Percentiles rank a stretch among this genome's conserved stretches.
Conservation (phyloP, 1,140 invertebrate genomes). For the Drosophila auraria region DNA sequence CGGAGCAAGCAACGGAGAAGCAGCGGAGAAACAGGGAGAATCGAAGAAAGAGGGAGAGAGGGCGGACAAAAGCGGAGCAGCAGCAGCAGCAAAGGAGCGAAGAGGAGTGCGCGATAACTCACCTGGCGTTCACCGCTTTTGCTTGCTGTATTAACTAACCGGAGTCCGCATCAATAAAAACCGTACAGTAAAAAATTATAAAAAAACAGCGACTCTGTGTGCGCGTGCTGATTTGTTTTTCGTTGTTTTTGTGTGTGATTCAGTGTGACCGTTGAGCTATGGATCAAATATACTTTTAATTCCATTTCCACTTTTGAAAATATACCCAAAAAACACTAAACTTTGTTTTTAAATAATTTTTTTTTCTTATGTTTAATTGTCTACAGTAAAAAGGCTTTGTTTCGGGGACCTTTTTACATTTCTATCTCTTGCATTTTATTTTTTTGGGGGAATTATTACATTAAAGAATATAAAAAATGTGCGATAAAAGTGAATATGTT, state of each 20-base stretch:
- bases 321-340: not conserved
- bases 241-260: slow-evolving; percentile 27
- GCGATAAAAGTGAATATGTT: too few relatives aligned
- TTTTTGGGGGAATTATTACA: too few relatives aligned
- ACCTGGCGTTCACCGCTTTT: slow-evolving; percentile 28
- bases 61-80: slow-evolving; percentile 2
- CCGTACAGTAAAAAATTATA: slow-evolving; percentile 26
- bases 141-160: slow-evolving; percentile 5
- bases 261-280: not conserved
- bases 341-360: not conserved
- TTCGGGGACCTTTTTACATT: too few relatives aligned
- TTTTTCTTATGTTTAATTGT: not conserved
- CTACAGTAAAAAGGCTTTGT: too few relatives aligned
- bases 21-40: slow-evolving; percentile 10
- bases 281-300: not conserved
- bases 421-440: too few relatives aligned
- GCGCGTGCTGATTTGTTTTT: slow-evolving; percentile 41
- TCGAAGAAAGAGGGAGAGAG: slow-evolving; percentile 15
- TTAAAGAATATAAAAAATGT: too few relatives aligned
- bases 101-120: not conserved
- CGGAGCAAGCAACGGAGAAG: slow-evolving; percentile 18
- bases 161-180: slow-evolving; percentile 35
- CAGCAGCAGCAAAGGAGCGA: not conserved
- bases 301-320: not conserved
- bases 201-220: slow-evolving; percentile 21